Evolutionary conservation across 2,888 invertebrate genomes (phyloP).

Genomic region (Thymelicus lineola): DNA sequence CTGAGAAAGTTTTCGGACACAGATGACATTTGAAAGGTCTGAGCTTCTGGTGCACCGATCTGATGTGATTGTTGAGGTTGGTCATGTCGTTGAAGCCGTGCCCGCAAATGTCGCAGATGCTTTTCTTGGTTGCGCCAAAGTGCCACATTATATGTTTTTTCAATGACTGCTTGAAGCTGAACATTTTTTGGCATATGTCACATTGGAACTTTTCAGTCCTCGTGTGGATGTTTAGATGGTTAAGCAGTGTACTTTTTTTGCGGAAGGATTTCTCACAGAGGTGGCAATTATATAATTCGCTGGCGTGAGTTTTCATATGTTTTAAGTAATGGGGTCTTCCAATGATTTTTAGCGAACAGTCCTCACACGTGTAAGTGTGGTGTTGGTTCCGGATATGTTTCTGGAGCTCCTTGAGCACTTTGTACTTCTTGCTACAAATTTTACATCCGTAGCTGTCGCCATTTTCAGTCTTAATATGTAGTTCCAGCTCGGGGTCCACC

Average conservation of each 20-base stretch:
- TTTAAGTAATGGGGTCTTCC: neutral
- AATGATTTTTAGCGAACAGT: constrained; percentile 17
- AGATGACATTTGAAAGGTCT: constrained; percentile 43
- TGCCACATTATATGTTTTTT: constrained; percentile 45
- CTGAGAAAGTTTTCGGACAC: constrained; percentile 46
- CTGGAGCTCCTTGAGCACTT: neutral
- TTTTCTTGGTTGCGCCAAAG: constrained; percentile 41
- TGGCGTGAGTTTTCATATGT: constrained; percentile 24
- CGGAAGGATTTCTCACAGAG: constrained; percentile 39
- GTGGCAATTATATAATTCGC: constrained; percentile 12
- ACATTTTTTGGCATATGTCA: constrained; percentile 46
- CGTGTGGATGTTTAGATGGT: constrained; percentile 41
- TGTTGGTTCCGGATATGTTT: constrained; percentile 30
- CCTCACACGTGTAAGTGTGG: constrained; percentile 21
- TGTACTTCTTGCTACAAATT: constrained; percentile 32
- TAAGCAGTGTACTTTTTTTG: neutral
- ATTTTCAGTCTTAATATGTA: constrained; percentile 34
- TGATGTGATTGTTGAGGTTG: constrained; percentile 45
- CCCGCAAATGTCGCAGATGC: constrained; percentile 48
- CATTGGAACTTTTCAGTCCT: constrained; percentile 41
- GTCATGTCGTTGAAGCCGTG: constrained; percentile 45
- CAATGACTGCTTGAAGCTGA: constrained; percentile 38
- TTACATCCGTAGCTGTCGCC: constrained; percentile 39
- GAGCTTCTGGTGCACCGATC: constrained; percentile 47
- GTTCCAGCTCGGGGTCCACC: constrained; percentile 9